A percentile compares a stretch with the other conserved stretches of the same genome.
Evolutionary conservation across 2,113 vertebrate genomes (phyloP).

Genomic region (Tenrec ecaudatus): DNA sequence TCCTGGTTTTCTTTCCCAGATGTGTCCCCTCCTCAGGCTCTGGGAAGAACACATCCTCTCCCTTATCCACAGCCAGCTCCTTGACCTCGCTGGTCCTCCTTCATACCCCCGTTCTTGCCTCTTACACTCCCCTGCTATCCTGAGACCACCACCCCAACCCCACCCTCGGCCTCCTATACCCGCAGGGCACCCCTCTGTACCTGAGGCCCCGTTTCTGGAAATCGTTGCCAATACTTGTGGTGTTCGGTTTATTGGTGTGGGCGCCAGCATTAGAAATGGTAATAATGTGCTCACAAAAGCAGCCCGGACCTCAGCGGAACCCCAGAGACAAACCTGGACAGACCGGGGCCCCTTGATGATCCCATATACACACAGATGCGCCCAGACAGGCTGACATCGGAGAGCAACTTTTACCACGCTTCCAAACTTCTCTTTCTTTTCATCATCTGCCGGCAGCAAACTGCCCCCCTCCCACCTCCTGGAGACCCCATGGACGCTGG

Average conservation of each 20-base stretch:
- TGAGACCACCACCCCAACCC: not conserved
- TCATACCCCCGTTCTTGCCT: too few relatives aligned
- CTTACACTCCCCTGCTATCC: not conserved
- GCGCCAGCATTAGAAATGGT: not conserved
- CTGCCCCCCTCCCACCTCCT: too few relatives aligned
- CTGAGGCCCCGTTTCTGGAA: not conserved
- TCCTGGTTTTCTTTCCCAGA: too few relatives aligned
- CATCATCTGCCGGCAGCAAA: too few relatives aligned
- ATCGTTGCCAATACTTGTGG: too few relatives aligned
- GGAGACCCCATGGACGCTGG: not conserved
- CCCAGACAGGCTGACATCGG: too few relatives aligned
- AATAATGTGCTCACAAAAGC: not conserved
- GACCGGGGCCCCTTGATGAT: too few relatives aligned
- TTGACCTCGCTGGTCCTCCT: not conserved
- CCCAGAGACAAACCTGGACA: fast-evolving
- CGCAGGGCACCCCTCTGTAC: not conserved
- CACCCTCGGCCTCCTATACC: too few relatives aligned
- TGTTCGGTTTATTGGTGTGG: not conserved
- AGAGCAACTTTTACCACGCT: too few relatives aligned
- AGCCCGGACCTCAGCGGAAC: not conserved
- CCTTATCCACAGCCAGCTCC: not conserved
- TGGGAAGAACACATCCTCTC: not conserved
- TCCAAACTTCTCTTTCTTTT: too few relatives aligned
- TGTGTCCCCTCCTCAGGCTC: not conserved
- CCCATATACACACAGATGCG: too few relatives aligned